These are phyloP conservation scores for Protonemura montana DNA, from an alignment of 2,888 invertebrate species.

Conservation along the genomic window DNA sequence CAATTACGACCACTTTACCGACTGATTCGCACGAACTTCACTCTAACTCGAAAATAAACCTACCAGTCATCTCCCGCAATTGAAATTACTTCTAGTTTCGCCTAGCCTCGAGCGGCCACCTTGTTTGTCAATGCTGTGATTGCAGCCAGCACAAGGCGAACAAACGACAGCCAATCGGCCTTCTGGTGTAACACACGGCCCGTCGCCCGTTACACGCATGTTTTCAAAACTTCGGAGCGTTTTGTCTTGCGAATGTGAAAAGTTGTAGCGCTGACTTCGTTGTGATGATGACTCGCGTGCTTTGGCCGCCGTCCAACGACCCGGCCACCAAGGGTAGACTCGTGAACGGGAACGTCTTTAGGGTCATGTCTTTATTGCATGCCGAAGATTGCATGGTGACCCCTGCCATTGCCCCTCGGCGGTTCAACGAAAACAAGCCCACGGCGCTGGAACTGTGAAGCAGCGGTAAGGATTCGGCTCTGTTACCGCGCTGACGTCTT, in stretches of 20 bases:
- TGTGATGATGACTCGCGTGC: conserved; percentile 15
- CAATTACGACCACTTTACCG: neutral
- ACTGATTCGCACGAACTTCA: neutral
- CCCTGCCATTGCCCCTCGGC: no score
- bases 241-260: conserved; percentile 1
- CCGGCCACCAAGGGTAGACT: neutral
- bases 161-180: neutral
- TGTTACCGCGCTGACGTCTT: neutral
- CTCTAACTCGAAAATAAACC: neutral
- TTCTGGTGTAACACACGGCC: neutral
- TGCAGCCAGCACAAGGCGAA: neutral
- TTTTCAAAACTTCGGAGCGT: neutral
- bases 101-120: no score
- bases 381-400: neutral
- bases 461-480: neutral
- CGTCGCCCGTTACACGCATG: neutral
- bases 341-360: neutral
- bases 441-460: neutral
- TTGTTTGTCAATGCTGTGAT: no score
- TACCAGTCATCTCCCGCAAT: neutral
- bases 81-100: neutral
- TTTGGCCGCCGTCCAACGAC: neutral
- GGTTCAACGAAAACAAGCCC: no score
- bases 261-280: conserved; percentile 18
- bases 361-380: neutral